phyloP scores from a whole-genome alignment of 2,113 vertebrate genomes.

The Eulemur macaco region DNA sequence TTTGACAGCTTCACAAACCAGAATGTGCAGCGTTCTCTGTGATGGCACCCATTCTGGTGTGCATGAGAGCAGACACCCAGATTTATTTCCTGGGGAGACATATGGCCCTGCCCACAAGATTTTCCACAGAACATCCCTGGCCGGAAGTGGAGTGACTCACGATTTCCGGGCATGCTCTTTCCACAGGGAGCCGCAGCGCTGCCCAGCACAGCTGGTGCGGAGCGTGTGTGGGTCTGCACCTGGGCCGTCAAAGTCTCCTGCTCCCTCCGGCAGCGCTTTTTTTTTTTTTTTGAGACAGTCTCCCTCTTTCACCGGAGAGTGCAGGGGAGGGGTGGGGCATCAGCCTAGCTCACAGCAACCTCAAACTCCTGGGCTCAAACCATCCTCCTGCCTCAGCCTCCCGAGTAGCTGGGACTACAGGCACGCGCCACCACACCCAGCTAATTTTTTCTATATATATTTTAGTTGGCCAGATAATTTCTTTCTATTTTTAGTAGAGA shows the following conservation, averaged over 20 bases:
- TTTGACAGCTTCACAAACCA: neutral
- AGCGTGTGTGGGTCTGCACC: rapidly evolving
- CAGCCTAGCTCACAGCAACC: too few species aligned
- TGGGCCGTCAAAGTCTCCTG: neutral
- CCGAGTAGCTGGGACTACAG: too few species aligned
- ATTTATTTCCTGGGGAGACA: neutral
- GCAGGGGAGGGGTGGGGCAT: too few species aligned
- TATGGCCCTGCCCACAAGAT: neutral
- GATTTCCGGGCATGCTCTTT: neutral
- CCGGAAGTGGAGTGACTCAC: neutral
- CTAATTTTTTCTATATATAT: too few species aligned
- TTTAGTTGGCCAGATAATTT: too few species aligned
- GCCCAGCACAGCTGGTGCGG: neutral
- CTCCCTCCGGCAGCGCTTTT: neutral
- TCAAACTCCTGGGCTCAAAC: too few species aligned
- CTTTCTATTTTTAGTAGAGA: too few species aligned
- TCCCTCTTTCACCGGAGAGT: too few species aligned
- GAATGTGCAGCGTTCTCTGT: neutral
- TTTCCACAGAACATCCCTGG: neutral
- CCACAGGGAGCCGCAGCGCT: too few species aligned
- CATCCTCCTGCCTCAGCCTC: too few species aligned
- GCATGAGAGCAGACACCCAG: neutral
- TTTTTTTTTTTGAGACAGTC: too few species aligned
- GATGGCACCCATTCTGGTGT: neutral
- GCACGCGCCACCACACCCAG: too few species aligned